A percentile compares a stretch with the other conserved stretches of the same genome.
phyloP scores from a whole-genome alignment of 2,797 vertebrate species.

The Acanthurus lineatus region DNA sequence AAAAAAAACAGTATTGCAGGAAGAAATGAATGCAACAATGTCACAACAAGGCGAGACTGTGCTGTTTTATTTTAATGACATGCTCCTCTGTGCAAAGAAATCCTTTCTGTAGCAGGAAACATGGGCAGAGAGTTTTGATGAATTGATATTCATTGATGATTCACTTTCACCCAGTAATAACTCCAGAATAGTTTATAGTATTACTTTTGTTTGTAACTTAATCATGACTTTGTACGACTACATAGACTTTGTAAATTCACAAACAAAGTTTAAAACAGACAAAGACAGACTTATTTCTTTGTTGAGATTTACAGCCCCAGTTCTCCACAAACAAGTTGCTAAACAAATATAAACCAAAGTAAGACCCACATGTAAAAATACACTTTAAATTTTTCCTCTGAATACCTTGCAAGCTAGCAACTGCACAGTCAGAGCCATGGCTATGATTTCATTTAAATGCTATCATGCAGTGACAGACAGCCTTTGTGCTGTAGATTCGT shows the following conservation, averaged over 20 bases:
- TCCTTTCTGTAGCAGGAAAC: constrained; percentile 20
- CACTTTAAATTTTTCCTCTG: not conserved
- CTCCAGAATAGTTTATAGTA: not conserved
- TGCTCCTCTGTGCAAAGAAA: constrained; percentile 18
- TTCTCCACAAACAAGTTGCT: not conserved
- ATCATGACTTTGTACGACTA: not conserved
- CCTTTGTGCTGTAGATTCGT: constrained; percentile 44
- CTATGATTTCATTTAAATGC: constrained; percentile 31
- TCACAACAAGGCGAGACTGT: constrained; percentile 20
- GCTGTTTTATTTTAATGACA: constrained; percentile 40
- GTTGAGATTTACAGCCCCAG: not conserved
- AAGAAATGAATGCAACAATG: constrained; percentile 39
- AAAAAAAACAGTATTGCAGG: constrained; percentile 12
- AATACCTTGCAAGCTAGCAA: constrained; percentile 6
- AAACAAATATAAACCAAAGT: constrained; percentile 3
- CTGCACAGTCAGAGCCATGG: constrained; percentile 14
- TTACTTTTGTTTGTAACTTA: not conserved
- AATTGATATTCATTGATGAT: constrained; percentile 29
- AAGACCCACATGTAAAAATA: not conserved
- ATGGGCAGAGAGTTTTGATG: constrained; percentile 12
- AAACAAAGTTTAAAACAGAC: not conserved
- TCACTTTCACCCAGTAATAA: constrained; percentile 16
- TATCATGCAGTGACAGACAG: constrained; percentile 34
- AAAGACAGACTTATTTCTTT: not conserved
- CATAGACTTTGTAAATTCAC: not conserved